Base-by-base conservation (phyloP, 2,113 vertebrate species). In the Uria lomvia region DNA sequence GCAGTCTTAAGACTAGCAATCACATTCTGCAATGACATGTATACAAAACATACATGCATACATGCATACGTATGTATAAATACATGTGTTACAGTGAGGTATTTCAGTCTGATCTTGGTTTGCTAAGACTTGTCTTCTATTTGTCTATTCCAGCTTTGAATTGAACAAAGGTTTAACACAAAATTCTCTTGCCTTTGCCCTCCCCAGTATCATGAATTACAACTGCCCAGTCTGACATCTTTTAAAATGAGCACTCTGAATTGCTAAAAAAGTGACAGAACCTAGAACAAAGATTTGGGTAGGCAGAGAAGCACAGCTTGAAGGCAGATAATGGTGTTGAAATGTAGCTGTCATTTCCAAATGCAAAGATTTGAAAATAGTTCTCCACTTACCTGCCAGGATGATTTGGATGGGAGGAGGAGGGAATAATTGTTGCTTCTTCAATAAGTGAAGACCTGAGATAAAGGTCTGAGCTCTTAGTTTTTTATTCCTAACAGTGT, bases 361-460 rank as follows among this genome's bases (percentile, higher is more conserved):
- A 70, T 49, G 19, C 62, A 86, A 94, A 90, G 81, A 76, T 70
- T 90, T 79, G 74, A 92, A 96, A 94, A 91, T 81, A 91, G 70
- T 55, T 72, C 66, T 90, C 93, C 60, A 42, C 22, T 75, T 82
- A 92, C 32, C 32, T 82, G 38, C 40, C 82, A 84, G 47, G 34
- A 77, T 74, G n/a, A 60, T 74, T 83, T 71, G 19, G 32, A 49
- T 24, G 15, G 58, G 88, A 79, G 16, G 88, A 79, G 14, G 18
- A 92, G 15, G 29, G 50, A 88, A 71, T 70, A 76, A 56, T 30
- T 85, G 59, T 42, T 91, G 21, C 24, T 87, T 75, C 90, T 92
- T 94, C 50, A 55, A 0, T 66, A 77, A 66, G 17, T 29, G 24
- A 83, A 90, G 45, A 76, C 26, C 27, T 63, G 23, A 62, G 40